Base-by-base conservation (phyloP, 2,888 invertebrate species). In the Nesidiocoris tenuis region DNA sequence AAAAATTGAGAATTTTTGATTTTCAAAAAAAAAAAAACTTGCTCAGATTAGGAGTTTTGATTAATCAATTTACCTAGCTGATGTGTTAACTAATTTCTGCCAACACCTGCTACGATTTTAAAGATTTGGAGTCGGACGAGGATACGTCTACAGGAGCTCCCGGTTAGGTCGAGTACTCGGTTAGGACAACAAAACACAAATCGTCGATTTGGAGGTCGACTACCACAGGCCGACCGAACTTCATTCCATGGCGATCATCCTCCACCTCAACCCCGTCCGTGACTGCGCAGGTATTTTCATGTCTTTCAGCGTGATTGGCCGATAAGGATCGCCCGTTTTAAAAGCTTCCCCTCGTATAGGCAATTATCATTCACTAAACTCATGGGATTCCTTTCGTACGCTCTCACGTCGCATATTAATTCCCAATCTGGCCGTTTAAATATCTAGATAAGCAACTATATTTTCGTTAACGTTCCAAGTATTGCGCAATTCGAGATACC, bases 191-290 rank as follows among this genome's bases (percentile, higher is more conserved):
- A 59, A 59, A 16, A 59, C 59, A 7, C 59, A 19, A 17, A 59
- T 59, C n/a, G 19, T 9, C 59, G 59, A 59, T 59, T 59, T 59
- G 59, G 59, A 59, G 59, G 59, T 59, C 59, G n/a, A 59, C 59
- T 59, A 5, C 59, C 59, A 59, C 59, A 39, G 39, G 39, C 39
- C 39, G 39, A 39, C 39, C 59, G n/a, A 59, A 59, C 59, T 16
- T 59, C 59, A 59, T 59, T 59, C 59, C 59, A 59, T 19, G 19
- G 59, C 59, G 59, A 59, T 59, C 18, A 59, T 19, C n/a, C 17
- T n/a, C 7, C 59, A 59, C 39, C 39, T 12, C 12, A 12, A 7
- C 12, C 39, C 39, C 39, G 12, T 39, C 39, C 12, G 12, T 12
- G 39, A 12, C 3, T 12, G 39, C n/a, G 39, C 39, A 3, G 39